Evolutionary conservation across 53 echinoderm and acorn worm species (phyloP), one percentile per base, ranked within the genome.

Genomic region (Glandiceps talaboti): DNA sequence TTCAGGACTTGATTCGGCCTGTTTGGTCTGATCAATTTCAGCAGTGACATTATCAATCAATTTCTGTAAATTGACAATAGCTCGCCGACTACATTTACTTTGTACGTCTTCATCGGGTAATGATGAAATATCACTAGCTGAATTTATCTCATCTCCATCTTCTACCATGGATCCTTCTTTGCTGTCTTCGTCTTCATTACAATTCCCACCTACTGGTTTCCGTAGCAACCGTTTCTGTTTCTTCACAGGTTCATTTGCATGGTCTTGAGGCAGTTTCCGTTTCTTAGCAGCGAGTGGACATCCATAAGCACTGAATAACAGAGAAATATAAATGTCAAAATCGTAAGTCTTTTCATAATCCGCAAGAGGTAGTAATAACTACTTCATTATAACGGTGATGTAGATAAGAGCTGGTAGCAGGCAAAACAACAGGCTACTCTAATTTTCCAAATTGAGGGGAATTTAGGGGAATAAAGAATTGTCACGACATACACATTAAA

Each of bases 11-110:
- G 64, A 12, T 20, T 45, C 64, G 6, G 64, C 86, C 30, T 91
- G 84, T 80, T 91, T 88, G 79, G 91, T 89, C 27, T 94, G 99
- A 80, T 87, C 84, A 14, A 99, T 99, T 85, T 99, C 99, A 30
- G 93, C 99, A 28, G 99, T 99, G 10, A 99, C 99, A 80, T 99
- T 99, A 77, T 99, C 99, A 79, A 99, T 89, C 75, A 99, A 77
- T 75, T 88, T 93, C 81, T 99, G 99, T 32, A 99, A 87, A 81
- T 99, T 99, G 0, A 93, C 93, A 26, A 99, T 99, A 14, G 93
- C 99, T 73, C 91, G 88, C 30, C 91, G 89, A 85, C 93, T 99
- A 83, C 94, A 99, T 74, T 97, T 97, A 29, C 90, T 84, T 85
- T 97, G 97, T 14, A 87, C 87, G 74, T 97, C 97, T 29, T 97